These are phyloP conservation scores for Eutolmus rufibarbis DNA, from an alignment of 2,888 invertebrate species.

Conservation along the genomic window DNA sequence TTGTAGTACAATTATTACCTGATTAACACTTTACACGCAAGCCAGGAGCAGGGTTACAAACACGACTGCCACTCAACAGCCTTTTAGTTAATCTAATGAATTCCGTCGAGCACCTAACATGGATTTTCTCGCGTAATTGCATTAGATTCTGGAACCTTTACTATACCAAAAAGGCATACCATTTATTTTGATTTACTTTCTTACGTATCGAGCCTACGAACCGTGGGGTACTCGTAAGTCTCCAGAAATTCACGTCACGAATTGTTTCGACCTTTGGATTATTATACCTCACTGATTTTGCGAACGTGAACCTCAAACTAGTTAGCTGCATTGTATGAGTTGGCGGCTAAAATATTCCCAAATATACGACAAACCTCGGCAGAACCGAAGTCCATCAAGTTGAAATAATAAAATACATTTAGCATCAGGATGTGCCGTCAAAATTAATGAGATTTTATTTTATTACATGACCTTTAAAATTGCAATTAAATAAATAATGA, in stretches of 20 bases:
- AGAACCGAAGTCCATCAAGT: background rate
- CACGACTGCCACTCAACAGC: background rate
- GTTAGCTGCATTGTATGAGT: slow-evolving; percentile 11
- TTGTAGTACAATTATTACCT: slow-evolving; percentile 9
- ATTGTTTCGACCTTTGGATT: slow-evolving; percentile 14
- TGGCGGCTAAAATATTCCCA: background rate
- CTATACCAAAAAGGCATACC: background rate
- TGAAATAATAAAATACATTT: background rate
- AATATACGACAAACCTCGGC: background rate
- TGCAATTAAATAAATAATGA: background rate
- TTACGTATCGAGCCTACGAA: background rate
- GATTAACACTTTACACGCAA: background rate
- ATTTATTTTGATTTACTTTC: slow-evolving; percentile 27
- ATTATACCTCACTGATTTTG: slow-evolving; percentile 30
- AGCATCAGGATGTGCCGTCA: background rate
- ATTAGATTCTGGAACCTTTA: background rate
- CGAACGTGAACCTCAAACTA: slow-evolving; percentile 4
- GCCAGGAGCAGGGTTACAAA: background rate
- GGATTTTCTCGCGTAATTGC: slow-evolving; percentile 15
- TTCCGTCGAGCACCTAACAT: slow-evolving; percentile 10
- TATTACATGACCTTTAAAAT: background rate
- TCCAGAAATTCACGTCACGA: slow-evolving; percentile 12
- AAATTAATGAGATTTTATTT: background rate
- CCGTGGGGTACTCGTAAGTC: background rate
- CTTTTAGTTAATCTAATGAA: slow-evolving; percentile 5